These are phyloP conservation scores for Drepana arcuata DNA, from an alignment of 1,140 invertebrate species.

Conservation along the genomic window DNA sequence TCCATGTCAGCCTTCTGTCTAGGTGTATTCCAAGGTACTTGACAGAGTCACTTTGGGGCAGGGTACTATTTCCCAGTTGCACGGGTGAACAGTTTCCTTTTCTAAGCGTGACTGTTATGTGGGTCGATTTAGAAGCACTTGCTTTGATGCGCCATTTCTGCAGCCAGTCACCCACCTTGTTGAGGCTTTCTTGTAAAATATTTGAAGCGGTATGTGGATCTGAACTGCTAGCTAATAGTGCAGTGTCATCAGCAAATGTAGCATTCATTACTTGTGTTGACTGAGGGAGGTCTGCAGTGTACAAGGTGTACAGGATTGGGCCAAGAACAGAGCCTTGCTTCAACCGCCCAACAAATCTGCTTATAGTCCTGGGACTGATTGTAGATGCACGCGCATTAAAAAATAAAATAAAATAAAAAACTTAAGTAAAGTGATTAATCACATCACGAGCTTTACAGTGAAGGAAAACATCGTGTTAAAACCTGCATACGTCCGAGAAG, in stretches of 20 bases:
- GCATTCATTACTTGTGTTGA: background rate
- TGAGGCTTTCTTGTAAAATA: conserved; percentile 7
- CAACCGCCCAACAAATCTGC: too few relatives aligned
- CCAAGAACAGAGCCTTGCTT: conserved; percentile 1
- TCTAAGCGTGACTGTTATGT: conserved; percentile 14
- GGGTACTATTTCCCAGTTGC: background rate
- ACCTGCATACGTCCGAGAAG: too few relatives aligned
- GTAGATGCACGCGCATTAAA: too few relatives aligned
- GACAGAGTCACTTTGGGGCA: conserved; percentile 3
- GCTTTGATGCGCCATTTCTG: conserved; percentile 15
- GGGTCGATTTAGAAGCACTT: conserved; percentile 9
- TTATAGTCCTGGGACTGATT: too few relatives aligned
- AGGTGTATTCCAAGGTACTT: conserved; percentile 16
- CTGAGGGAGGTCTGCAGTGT: conserved; percentile 5
- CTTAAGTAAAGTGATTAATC: too few relatives aligned
- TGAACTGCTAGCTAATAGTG: conserved; percentile 2
- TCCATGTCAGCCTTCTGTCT: conserved; percentile 8
- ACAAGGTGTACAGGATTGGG: background rate
- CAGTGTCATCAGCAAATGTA: conserved; percentile 10
- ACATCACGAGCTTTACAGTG: too few relatives aligned
- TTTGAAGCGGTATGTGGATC: conserved; percentile 5
- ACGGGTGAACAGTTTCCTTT: conserved; percentile 8
- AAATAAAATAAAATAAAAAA: too few relatives aligned
- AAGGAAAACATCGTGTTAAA: too few relatives aligned
- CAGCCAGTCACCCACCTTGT: conserved; percentile 11